phyloP scores from a whole-genome alignment of 23 tunicate species.

The Styela plicata region DNA sequence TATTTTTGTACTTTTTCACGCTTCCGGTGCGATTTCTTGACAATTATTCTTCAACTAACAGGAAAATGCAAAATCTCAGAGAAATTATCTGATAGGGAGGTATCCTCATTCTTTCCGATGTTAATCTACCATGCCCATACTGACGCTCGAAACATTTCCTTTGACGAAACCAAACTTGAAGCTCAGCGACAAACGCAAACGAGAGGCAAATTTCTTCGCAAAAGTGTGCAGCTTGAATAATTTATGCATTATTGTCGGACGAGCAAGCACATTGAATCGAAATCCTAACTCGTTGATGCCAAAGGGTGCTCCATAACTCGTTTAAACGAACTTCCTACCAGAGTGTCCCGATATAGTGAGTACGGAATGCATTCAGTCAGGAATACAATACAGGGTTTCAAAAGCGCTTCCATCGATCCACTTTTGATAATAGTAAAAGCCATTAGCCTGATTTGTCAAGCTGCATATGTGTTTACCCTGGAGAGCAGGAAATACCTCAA shows the following conservation, averaged over 20 bases:
- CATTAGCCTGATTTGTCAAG: background rate
- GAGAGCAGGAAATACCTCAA: no score
- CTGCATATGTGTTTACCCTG: background rate
- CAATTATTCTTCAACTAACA: no score
- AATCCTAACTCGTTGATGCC: background rate
- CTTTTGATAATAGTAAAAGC: background rate
- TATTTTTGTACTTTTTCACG: no score
- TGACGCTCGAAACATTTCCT: no score
- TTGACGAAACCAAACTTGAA: no score
- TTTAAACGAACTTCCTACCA: background rate
- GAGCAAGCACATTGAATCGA: background rate
- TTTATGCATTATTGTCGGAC: constrained; percentile 27
- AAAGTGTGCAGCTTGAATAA: constrained; percentile 33
- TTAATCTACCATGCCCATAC: no score
- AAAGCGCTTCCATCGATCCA: background rate
- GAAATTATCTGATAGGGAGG: no score
- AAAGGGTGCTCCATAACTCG: background rate
- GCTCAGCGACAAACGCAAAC: no score
- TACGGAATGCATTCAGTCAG: background rate
- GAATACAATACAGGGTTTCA: background rate
- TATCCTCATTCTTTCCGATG: no score
- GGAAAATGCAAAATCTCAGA: no score
- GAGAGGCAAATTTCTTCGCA: background rate
- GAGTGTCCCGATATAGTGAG: background rate
- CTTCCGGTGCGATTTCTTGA: no score